These are phyloP conservation scores for Drymonia ruficornis DNA, from an alignment of 2,888 invertebrate genomes.

Conservation along the genomic window DNA sequence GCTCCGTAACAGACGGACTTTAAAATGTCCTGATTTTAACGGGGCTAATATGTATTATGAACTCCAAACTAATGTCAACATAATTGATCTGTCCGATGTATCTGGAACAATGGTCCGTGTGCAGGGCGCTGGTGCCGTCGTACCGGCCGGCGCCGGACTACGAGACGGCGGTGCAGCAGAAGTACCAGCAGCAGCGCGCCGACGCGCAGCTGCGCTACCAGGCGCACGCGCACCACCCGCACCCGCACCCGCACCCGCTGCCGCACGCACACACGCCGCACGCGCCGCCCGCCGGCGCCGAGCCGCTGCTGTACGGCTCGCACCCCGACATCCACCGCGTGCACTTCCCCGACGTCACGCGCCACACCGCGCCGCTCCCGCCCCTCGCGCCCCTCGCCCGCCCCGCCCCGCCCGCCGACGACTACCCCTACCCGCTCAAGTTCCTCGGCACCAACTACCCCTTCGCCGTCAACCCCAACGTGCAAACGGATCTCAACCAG, in stretches of 20 bases:
- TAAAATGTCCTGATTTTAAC: too few species aligned
- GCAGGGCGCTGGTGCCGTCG: constrained; percentile 91
- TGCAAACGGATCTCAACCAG: constrained; percentile 75
- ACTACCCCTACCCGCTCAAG: constrained; percentile 66
- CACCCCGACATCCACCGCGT: constrained; percentile 88
- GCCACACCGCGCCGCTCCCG: constrained; percentile 75
- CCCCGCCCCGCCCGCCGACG: constrained; percentile 54
- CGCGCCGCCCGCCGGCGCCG: constrained; percentile 42
- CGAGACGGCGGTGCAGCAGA: constrained; percentile 95
- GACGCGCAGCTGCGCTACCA: constrained; percentile 73
- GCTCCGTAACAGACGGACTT: too few species aligned
- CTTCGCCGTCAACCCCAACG: constrained; percentile 70
- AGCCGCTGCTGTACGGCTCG: constrained; percentile 72
- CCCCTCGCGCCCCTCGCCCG: constrained; percentile 45
- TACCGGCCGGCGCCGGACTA: constrained; percentile 97
- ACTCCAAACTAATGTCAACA: too few species aligned
- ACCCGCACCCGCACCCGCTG: constrained; percentile 43
- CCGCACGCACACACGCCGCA: constrained; percentile 50
- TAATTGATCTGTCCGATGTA: too few species aligned
- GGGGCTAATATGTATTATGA: too few species aligned
- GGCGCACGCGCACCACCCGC: constrained; percentile 60
- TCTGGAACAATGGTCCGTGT: too few species aligned
- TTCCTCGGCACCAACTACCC: constrained; percentile 69
- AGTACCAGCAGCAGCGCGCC: constrained; percentile 85
- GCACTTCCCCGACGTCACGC: constrained; percentile 88